Evolutionary conservation across 64 coral and sea anemone species (phyloP).

Genomic region (Dendrophyllia cribrosa): DNA sequence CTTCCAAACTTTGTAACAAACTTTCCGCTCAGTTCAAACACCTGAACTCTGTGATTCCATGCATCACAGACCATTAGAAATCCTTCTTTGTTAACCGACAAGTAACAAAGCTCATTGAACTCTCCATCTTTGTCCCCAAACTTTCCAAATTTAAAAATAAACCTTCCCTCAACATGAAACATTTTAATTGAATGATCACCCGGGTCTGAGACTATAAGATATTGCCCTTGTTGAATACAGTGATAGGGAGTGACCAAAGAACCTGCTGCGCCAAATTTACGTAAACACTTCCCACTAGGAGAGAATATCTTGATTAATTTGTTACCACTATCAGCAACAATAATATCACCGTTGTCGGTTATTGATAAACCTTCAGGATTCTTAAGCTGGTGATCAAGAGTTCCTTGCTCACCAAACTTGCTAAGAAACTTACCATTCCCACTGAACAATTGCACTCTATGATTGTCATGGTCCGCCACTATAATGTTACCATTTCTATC

Average conservation of each 20-base stretch:
- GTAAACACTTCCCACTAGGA: conserved; percentile 33
- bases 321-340: conserved; percentile 40
- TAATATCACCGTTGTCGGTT: conserved; percentile 1
- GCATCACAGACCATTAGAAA: conserved; percentile 52
- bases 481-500: background rate
- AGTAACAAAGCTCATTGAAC: conserved; percentile 25
- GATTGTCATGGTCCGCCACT: no score
- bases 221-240: background rate
- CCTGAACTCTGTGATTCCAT: no score
- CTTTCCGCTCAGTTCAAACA: no score
- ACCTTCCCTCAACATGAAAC: background rate
- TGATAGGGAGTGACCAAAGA: background rate
- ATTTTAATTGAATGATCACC: no score
- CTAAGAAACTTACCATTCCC: no score
- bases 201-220: background rate
- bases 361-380: no score
- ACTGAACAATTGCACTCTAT: no score
- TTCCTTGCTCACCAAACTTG: no score
- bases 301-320: conserved; percentile 56
- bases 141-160: conserved; percentile 45
- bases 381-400: no score
- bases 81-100: conserved; percentile 45
- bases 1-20: no score
- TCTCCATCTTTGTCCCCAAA: conserved; percentile 15
- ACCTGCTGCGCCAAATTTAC: background rate